Percentiles rank a stretch among this genome's conserved stretches.
These are phyloP conservation scores for Argopecten irradians DNA, from an alignment of 1,140 invertebrate species.

Conservation along the genomic window DNA sequence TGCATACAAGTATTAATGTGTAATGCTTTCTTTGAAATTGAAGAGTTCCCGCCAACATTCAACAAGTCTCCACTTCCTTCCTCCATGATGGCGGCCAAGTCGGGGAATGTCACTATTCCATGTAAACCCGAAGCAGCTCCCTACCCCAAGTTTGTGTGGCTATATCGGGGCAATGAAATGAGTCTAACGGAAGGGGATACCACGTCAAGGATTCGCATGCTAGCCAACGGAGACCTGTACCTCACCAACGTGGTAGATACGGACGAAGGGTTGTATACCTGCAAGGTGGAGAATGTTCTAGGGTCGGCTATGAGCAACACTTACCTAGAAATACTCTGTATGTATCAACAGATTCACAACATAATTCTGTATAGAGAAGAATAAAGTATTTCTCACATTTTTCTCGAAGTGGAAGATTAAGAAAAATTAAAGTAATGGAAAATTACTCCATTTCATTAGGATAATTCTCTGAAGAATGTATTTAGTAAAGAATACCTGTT, in stretches of 20 bases:
- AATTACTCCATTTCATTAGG: no score
- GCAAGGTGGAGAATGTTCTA: conserved; percentile 54
- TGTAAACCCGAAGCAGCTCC: conserved; percentile 97
- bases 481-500: no score
- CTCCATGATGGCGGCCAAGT: conserved; percentile 92
- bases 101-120: conserved; percentile 92
- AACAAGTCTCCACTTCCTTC: conserved; percentile 91
- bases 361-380: no score
- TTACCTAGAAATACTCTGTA: conserved; percentile 55
- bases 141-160: conserved; percentile 86
- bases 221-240: conserved; percentile 62
- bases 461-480: no score
- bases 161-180: conserved; percentile 90
- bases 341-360: no score
- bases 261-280: conserved; percentile 60
- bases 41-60: conserved; percentile 91
- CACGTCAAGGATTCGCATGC: conserved; percentile 54
- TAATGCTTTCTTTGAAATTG: conserved; percentile 50
- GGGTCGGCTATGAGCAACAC: conserved; percentile 54
- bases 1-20: no score
- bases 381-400: not conserved
- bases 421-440: no score
- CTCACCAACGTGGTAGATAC: conserved; percentile 48
- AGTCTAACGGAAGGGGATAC: conserved; percentile 72
- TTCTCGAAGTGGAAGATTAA: not conserved